These are phyloP conservation scores for Drosophila infuscata DNA, from an alignment of 2,888 invertebrate species.

Conservation along the genomic window DNA sequence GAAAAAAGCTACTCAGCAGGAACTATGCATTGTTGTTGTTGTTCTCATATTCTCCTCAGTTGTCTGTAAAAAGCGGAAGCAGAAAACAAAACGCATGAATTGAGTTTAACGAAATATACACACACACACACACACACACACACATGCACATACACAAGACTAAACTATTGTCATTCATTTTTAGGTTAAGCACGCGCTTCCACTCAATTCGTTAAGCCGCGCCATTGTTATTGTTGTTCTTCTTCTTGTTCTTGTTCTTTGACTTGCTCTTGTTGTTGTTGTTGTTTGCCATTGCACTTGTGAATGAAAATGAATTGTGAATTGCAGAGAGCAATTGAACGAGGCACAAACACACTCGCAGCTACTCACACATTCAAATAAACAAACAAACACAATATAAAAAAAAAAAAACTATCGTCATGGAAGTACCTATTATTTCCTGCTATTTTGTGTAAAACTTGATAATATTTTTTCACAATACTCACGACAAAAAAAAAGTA, in stretches of 20 bases:
- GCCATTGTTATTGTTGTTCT: conserved; percentile 42
- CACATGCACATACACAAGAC: background rate
- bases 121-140: conserved; percentile 5
- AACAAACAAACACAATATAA: conserved; percentile 5
- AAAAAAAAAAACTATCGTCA: conserved; percentile 14
- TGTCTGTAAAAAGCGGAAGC: conserved; percentile 60
- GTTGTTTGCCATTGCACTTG: conserved; percentile 46
- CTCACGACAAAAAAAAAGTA: conserved; percentile 4
- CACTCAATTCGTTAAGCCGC: conserved; percentile 66
- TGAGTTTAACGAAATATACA: conserved; percentile 54
- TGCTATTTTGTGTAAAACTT: conserved; percentile 5
- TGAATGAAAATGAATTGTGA: conserved; percentile 57
- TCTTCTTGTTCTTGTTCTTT: conserved; percentile 35
- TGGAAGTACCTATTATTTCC: background rate
- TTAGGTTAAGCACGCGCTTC: conserved; percentile 77
- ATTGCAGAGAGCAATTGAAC: conserved; percentile 47
- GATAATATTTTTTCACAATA: conserved; percentile 23
- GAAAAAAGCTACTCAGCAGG: conserved; percentile 71
- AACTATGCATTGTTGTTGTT: conserved; percentile 67
- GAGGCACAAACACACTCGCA: conserved; percentile 15
- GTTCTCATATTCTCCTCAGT: conserved; percentile 32
- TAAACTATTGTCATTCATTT: conserved; percentile 66
- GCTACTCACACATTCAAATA: conserved; percentile 7
- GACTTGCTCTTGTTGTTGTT: background rate
- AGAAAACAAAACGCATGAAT: conserved; percentile 67